Percentiles rank a stretch among this genome's conserved stretches.
Evolutionary conservation across 2,113 vertebrate genomes (phyloP).

Genomic region (Poeciliopsis turrubarensis): DNA sequence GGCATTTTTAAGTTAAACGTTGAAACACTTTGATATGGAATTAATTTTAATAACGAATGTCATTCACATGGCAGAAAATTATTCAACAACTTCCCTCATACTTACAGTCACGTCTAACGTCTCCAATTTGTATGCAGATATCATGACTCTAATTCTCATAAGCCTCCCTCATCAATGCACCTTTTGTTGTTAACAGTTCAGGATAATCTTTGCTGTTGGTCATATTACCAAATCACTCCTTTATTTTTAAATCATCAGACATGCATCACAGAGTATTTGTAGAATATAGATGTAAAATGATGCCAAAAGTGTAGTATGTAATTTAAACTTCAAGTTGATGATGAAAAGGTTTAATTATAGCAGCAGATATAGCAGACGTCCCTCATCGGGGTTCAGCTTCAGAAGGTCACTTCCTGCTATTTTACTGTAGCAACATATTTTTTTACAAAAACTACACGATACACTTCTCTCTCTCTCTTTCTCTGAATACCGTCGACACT

Average conservation of each 20-base stretch:
- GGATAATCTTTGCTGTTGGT: background rate
- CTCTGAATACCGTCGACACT: no score
- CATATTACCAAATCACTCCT: background rate
- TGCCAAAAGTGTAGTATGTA: constrained; percentile 23
- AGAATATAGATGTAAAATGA: background rate
- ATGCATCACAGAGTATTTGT: background rate
- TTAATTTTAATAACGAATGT: no score
- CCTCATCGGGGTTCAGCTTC: constrained; percentile 15
- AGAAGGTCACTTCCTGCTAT: constrained; percentile 6
- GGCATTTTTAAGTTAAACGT: no score
- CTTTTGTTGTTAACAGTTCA: background rate
- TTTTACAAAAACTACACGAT: background rate
- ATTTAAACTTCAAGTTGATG: constrained; percentile 35
- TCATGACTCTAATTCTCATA: background rate
- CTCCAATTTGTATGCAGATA: background rate
- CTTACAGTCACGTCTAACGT: no score
- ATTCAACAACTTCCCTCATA: no score
- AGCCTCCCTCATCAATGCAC: background rate
- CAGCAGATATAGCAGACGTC: constrained; percentile 34
- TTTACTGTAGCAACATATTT: background rate
- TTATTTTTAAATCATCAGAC: background rate
- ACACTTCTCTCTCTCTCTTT: background rate
- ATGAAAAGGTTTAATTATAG: constrained; percentile 32
- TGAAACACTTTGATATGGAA: no score
- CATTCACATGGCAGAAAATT: no score